These are phyloP conservation scores for Metalampra italica DNA, from an alignment of 2,888 invertebrate species.

Conservation along the genomic window DNA sequence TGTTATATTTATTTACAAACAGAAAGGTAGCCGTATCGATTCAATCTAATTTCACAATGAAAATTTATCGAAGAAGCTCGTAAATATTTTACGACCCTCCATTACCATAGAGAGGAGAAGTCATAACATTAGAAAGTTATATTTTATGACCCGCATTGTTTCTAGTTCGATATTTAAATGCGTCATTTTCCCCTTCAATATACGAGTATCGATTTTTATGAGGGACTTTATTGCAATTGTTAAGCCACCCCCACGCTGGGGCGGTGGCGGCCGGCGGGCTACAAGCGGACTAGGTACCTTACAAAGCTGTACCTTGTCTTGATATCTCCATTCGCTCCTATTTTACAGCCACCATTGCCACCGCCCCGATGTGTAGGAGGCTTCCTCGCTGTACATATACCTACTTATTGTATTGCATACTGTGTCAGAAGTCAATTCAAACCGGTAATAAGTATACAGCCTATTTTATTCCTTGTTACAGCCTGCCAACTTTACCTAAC, in stretches of 20 bases:
- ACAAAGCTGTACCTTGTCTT: too few species aligned
- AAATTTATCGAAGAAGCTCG: conserved; percentile 37
- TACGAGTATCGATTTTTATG: conserved; percentile 36
- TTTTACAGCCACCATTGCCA: too few species aligned
- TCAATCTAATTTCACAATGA: conserved; percentile 30
- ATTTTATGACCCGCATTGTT: conserved; percentile 47
- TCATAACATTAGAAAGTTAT: conserved; percentile 46
- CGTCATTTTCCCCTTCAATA: conserved; percentile 27
- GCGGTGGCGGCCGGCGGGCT: too few species aligned
- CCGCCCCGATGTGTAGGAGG: too few species aligned
- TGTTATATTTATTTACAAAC: background rate
- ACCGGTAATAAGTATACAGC: too few species aligned
- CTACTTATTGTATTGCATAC: too few species aligned
- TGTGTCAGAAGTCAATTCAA: too few species aligned
- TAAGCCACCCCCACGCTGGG: background rate
- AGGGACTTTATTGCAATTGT: conserved; percentile 28
- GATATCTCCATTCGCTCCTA: too few species aligned
- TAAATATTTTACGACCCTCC: conserved; percentile 50
- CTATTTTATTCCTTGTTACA: too few species aligned
- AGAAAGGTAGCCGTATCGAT: conserved; percentile 1
- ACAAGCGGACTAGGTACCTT: too few species aligned
- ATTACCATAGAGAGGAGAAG: conserved; percentile 56
- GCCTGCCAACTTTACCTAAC: too few species aligned
- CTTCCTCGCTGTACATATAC: too few species aligned
- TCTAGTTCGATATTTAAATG: conserved; percentile 35